Base-by-base conservation (phyloP, 2,888 invertebrate genomes). In the Drosophila prolongata region DNA sequence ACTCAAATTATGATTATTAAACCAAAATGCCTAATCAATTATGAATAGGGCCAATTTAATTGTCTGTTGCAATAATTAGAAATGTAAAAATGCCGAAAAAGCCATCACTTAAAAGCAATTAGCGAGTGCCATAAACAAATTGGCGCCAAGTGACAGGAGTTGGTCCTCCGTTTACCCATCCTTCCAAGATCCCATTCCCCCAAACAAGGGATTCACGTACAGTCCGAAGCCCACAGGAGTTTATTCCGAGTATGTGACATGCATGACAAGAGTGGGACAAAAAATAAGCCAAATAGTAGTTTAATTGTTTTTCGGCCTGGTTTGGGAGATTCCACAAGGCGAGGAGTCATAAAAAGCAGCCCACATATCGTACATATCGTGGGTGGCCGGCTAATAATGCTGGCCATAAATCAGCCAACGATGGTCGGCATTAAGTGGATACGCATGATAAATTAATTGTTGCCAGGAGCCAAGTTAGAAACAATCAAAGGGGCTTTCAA, bases 381-480 rank as follows among this genome's bases (percentile, higher is more conserved):
- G 59, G 42, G 49, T 27, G 59, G 24, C 66, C 40, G 70, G 68
- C 83, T 68, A 89, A 87, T 85, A 89, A 85, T 76, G 73, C 46
- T 19, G 35, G 75, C 75, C 73, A 85, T 89, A 85, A 85, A 85
- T 85, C 85, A 85, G 72, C 69, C 75, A 70, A 76, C 75, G 46
- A 69, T 54, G 82, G 68, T 34, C 68, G 34, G 78, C 68, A 78
- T 78, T 80, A 79, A 87, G 80, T 74, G 86, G 69, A 56, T 61
- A 67, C 72, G 66, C 70, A 74, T 81, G 82, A 87, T 85, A 89
- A 79, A 85, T 89, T 82, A 85, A 87, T 85, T 85, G 79, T 53
- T 47, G 54, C 64, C 52, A 38, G 54, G 24, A 54, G 56, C 62
- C 50, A 38, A 59, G 70, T 54, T 37, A 11, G 35, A 9, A 42